Evolutionary conservation across 2,797 vertebrate genomes (phyloP).

Genomic region (Amblyopsis hoosieri): DNA sequence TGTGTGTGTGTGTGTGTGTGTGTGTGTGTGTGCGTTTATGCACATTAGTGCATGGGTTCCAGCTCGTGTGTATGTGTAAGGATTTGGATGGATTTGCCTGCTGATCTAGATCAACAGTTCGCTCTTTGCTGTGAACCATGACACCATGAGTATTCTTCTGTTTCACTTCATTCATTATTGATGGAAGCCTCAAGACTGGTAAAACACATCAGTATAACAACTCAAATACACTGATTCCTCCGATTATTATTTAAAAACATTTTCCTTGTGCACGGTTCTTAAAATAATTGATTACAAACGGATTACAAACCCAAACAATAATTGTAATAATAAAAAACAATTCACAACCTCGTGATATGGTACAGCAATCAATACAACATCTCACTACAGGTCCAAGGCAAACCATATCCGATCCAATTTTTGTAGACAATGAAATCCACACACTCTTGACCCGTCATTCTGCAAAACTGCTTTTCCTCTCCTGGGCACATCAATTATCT

Average conservation of each 20-base stretch:
- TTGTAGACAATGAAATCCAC: constrained; percentile 45
- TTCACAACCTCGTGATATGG: not conserved
- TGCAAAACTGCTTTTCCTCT: constrained; percentile 21
- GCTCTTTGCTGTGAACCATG: constrained; percentile 6
- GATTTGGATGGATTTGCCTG: constrained; percentile 24
- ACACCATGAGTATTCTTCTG: constrained; percentile 5
- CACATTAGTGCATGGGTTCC: constrained; percentile 22
- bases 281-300: constrained; percentile 6
- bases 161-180: not conserved
- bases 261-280: not conserved
- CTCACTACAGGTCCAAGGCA: constrained; percentile 44
- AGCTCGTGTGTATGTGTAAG: not conserved
- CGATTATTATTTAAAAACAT: not conserved
- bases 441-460: constrained; percentile 18
- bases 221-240: not conserved
- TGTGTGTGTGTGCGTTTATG: constrained; percentile 18
- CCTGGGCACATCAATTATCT: constrained; percentile 22
- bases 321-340: not conserved
- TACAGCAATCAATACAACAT: constrained; percentile 68
- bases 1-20: constrained; percentile 13
- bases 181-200: not conserved
- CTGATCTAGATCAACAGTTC: constrained; percentile 21
- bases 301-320: not conserved
- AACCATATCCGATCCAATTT: constrained; percentile 55
- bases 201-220: not conserved